phyloP scores from a whole-genome alignment of 2,797 vertebrate species.

The Rhinogobio ventralis region DNA sequence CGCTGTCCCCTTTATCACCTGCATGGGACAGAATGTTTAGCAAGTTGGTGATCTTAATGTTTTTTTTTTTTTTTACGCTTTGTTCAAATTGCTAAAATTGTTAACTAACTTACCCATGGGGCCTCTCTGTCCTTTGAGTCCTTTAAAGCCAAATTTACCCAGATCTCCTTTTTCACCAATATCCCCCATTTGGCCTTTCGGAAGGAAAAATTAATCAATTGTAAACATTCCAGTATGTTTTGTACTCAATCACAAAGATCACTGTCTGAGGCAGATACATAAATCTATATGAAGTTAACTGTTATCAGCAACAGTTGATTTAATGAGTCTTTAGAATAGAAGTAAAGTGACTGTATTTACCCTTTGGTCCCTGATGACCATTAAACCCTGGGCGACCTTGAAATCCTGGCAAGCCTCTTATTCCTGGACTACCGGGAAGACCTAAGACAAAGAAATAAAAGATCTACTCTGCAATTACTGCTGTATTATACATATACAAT shows the following conservation, averaged over 20 bases:
- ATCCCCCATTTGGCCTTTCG: conserved; percentile 78
- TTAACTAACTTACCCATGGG: conserved; percentile 72
- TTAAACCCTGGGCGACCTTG: conserved; percentile 69
- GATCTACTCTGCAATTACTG: background rate
- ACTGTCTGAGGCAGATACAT: background rate
- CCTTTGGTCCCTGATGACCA: conserved; percentile 72
- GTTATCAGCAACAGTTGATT: background rate
- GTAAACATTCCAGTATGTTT: background rate
- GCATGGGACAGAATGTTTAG: conserved; percentile 34
- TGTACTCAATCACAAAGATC: background rate
- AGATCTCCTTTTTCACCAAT: conserved; percentile 67
- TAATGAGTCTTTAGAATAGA: background rate
- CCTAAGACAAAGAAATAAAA: conserved; percentile 63
- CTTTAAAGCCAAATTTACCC: conserved; percentile 64
- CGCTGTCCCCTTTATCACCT: conserved; percentile 78
- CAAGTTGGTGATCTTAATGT: conserved; percentile 24
- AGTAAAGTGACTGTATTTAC: conserved; percentile 61
- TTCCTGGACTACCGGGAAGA: conserved; percentile 70
- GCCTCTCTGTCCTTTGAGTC: conserved; percentile 71
- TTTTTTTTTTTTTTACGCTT: background rate
- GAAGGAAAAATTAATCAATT: background rate
- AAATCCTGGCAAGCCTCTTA: conserved; percentile 70
- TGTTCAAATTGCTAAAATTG: background rate
- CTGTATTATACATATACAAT: background rate
- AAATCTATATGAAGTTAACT: background rate